Evolutionary conservation across 2,888 invertebrate genomes (phyloP), one percentile per base, ranked within the genome.

Genomic region (Eretmocerus hayati): DNA sequence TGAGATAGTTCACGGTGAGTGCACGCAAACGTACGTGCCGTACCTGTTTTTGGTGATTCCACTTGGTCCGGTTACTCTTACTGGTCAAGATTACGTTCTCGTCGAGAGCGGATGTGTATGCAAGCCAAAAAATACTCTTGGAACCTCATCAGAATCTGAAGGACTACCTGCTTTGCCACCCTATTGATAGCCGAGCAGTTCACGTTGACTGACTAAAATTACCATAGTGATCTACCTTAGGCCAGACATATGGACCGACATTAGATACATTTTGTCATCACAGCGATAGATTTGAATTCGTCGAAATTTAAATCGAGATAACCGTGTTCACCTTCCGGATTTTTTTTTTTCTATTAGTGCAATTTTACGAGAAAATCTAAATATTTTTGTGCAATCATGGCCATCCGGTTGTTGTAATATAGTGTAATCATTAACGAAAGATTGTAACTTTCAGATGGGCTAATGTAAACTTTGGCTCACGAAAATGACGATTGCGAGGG

Each of bases 81-180:
- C 91, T 4, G 91, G 92, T 5, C 92, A 92, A 71, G 92, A 92
- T 73, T 93, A 93, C 73, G 90, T 93, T n/a, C 76, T 93, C 42
- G 91, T 93, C 21, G 92, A 93, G 71, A 91, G 90, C 61, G 92
- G 92, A n/a, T 93, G 92, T 69, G 89, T 90, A 22, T 93, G 92
- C 71, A 77, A 81, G 59, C 83, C 83, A 22, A 84, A 85, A 62
- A 71, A 69, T 62, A n/a, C n/a, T 8, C 20, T 23, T 20, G 38
- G 16, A 9, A 20, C 35, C 42, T 19, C 18, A 23, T 20, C 19
- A 15, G 15, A 32, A 9, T 44, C 48, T 21, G 38, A 21, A 5
- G 43, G 23, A 19, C 21, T 21, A 0, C 42, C 22, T 5, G 23
- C 46, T 8, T 41, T 49, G 40, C 48, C 50, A 4, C 31, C 50